These are phyloP conservation scores for Brienomyrus brachyistius DNA, from an alignment of 2,113 vertebrate species.

Conservation along the genomic window DNA sequence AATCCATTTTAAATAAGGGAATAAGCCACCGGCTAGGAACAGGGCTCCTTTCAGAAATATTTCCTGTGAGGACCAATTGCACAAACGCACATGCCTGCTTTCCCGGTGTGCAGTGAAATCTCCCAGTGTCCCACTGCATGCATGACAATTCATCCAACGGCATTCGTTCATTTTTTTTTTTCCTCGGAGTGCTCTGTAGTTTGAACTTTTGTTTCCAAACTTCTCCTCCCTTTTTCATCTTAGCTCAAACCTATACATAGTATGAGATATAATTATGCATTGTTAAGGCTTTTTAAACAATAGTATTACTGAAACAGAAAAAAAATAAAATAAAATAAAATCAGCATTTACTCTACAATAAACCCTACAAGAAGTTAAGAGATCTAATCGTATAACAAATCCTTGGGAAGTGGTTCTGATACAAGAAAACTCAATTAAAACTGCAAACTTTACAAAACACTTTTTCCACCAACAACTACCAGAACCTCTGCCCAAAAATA, in stretches of 20 bases:
- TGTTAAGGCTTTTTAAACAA: neutral
- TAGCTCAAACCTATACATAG: neutral
- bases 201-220: neutral
- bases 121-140: neutral
- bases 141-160: constrained; percentile 8
- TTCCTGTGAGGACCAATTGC: neutral
- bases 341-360: neutral
- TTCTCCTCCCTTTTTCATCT: neutral
- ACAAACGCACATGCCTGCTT: neutral
- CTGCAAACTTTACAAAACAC: neutral
- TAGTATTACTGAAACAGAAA: neutral
- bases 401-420: neutral
- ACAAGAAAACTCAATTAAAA: neutral
- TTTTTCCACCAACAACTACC: neutral
- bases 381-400: neutral
- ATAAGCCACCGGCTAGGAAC: neutral
- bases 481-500: neutral
- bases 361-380: neutral
- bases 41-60: neutral
- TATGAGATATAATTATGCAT: neutral
- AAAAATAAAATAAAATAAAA: neutral
- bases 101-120: neutral
- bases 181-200: neutral
- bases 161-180: neutral
- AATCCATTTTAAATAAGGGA: neutral